Base-by-base conservation (phyloP, 1,140 invertebrate genomes). In the Tetramorium parvispinum region DNA sequence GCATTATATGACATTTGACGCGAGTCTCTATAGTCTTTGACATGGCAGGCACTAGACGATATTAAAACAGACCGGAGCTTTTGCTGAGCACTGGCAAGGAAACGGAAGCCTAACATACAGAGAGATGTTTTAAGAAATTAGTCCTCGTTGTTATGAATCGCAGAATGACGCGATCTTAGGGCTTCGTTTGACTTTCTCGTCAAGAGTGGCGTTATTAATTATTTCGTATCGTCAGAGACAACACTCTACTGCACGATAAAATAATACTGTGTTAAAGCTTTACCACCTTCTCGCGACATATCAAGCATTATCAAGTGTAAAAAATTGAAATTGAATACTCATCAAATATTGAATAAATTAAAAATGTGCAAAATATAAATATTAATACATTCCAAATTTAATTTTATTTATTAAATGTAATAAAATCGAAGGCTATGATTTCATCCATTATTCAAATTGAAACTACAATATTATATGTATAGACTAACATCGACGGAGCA, bases 81-180 rank as follows among this genome's bases (percentile, higher is more conserved):
- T 93, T 89, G 86, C 71, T 87, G 88, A 55, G 82, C 93, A 93
- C 86, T 92, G 93, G 81, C 63, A 91, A 92, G 93, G 93, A 94
- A 94, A 93, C 92, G 92, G 91, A 93, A 91, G 89, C 87, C 43
- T 66, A 85, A 77, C 66, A 51, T 49, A 68, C 66, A 61, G 55
- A 65, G 66, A 53, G 65, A 88, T 86, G 76, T 94, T 94, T 94
- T 94, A 90, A 93, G 91, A 94, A 95, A 95, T 95, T 95, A 94
- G 94, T 94, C 89, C 89, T 93, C 85, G 37, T 70, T 76, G 49
- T 63, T 85, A 57, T 73, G 63, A 86, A 78, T 85, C 53, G 55
- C 66, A 73, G 87, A 89, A 79, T 75, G 59, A 32, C 71, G n/a
- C 24, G 11, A 71, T 82, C 68, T 73, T 82, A 73, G 2, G 24